Evolutionary conservation across 2,888 invertebrate genomes (phyloP).

Genomic region (Cataglyphis cursor): DNA sequence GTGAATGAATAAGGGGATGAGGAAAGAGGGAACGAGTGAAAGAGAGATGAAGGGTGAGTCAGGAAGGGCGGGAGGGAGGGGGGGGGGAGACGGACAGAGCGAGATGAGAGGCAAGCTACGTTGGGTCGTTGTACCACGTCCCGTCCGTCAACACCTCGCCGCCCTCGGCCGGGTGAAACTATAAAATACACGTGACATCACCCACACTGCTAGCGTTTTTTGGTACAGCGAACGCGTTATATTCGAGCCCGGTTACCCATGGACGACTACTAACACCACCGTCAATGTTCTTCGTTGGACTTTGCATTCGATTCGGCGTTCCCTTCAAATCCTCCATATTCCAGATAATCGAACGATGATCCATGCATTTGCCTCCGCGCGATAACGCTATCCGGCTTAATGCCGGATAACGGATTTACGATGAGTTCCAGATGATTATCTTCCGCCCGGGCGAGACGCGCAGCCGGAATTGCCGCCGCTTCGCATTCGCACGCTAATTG

Average conservation of each 20-base stretch:
- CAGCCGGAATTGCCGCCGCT: conserved; percentile 45
- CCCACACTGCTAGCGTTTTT: conserved; percentile 74
- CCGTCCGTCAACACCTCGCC: conserved; percentile 85
- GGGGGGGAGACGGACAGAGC: conserved; percentile 59
- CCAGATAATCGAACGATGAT: conserved; percentile 46
- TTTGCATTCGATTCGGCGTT: conserved; percentile 23
- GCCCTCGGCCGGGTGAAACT: conserved; percentile 82
- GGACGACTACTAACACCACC: conserved; percentile 61
- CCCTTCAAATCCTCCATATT: conserved; percentile 40
- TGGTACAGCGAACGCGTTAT: conserved; percentile 75
- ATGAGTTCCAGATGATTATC: conserved; percentile 55
- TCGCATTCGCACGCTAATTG: conserved; percentile 56
- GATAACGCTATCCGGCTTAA: conserved; percentile 46
- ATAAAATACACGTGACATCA: conserved; percentile 85
- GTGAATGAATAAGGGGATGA: conserved; percentile 27
- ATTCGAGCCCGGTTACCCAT: conserved; percentile 73
- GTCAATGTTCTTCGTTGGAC: conserved; percentile 52
- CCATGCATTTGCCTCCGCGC: conserved; percentile 18
- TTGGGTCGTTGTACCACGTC: conserved; percentile 83
- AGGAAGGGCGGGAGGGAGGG: conserved; percentile 62
- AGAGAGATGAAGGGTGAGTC: conserved; percentile 62
- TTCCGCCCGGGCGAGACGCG: conserved; percentile 34
- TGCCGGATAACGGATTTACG: conserved; percentile 42
- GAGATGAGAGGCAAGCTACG: conserved; percentile 74
- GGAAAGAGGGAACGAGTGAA: conserved; percentile 59